Evolutionary conservation across 1,140 invertebrate species (phyloP).

Genomic region (Pseudachorutes palmiensis): DNA sequence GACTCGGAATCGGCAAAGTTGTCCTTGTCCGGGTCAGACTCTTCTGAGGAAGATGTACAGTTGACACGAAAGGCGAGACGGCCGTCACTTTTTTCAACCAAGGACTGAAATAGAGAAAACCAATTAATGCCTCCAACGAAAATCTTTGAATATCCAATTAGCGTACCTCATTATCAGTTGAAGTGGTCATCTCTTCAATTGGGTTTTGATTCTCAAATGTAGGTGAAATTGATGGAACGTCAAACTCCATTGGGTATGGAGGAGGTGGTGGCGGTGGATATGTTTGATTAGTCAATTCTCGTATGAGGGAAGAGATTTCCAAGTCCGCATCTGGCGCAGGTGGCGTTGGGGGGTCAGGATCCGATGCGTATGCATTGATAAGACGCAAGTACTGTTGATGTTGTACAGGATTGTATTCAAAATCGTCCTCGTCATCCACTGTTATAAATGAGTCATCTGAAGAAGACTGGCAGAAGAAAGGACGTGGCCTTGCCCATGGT

Average conservation of each 20-base stretch:
- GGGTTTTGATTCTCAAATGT: neutral
- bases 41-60: neutral
- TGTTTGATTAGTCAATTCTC: neutral
- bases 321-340: too few relatives aligned
- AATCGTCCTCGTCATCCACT: too few relatives aligned
- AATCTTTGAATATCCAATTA: neutral
- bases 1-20: slow-evolving; percentile 19
- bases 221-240: neutral
- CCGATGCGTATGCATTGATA: too few relatives aligned
- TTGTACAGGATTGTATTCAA: too few relatives aligned
- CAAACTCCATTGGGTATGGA: neutral
- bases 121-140: neutral
- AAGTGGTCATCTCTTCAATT: slow-evolving; percentile 2
- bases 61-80: neutral
- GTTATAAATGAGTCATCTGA: too few relatives aligned
- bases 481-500: too few relatives aligned
- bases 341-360: too few relatives aligned
- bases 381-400: too few relatives aligned
- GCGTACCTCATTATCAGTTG: neutral
- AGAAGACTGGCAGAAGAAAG: too few relatives aligned
- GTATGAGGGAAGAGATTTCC: neutral
- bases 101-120: neutral
- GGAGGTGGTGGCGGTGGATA: neutral
- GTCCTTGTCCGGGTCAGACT: neutral
- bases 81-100: neutral